Conservation (phyloP, 2,888 invertebrate genomes). For the Amiota minor region DNA sequence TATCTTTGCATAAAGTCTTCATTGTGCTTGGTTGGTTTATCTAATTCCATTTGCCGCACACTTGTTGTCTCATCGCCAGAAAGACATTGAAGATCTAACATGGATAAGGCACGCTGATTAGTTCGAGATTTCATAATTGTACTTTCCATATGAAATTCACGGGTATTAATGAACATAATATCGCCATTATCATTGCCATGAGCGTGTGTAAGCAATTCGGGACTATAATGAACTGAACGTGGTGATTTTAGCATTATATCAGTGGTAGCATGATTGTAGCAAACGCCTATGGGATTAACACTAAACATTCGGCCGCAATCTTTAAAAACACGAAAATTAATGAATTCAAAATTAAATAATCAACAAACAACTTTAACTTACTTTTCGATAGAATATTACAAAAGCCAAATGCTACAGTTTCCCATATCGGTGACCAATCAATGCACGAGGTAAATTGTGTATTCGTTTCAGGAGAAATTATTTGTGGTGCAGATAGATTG, state of each 20-base stretch:
- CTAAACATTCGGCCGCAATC: slow-evolving; percentile 38
- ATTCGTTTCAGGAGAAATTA: slow-evolving; percentile 50
- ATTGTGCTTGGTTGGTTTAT: slow-evolving; percentile 41
- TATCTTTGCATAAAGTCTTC: slow-evolving; percentile 59
- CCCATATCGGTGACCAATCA: slow-evolving; percentile 70
- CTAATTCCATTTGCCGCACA: slow-evolving; percentile 19
- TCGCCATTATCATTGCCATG: slow-evolving; percentile 65
- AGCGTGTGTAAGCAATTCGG: slow-evolving; percentile 52
- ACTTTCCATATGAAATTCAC: slow-evolving; percentile 55
- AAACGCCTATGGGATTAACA: slow-evolving; percentile 55
- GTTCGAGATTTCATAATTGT: slow-evolving; percentile 30
- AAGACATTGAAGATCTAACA: slow-evolving; percentile 56
- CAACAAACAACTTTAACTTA: slow-evolving; percentile 45
- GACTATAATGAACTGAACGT: slow-evolving; percentile 57
- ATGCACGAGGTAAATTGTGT: slow-evolving; percentile 52
- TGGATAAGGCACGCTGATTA: slow-evolving; percentile 44
- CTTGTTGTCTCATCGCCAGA: slow-evolving; percentile 31
- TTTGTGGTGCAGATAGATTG: slow-evolving; percentile 55
- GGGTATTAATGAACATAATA: slow-evolving; percentile 52
- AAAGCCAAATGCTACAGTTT: slow-evolving; percentile 52
- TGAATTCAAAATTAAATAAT: background rate
- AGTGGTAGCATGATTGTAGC: slow-evolving; percentile 43
- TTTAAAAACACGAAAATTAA: slow-evolving; percentile 38
- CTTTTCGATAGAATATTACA: slow-evolving; percentile 56
- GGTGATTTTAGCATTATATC: slow-evolving; percentile 52